These are phyloP conservation scores for Pachyrhynchus sulphureomaculatus DNA, from an alignment of 1,140 invertebrate genomes.

Conservation along the genomic window DNA sequence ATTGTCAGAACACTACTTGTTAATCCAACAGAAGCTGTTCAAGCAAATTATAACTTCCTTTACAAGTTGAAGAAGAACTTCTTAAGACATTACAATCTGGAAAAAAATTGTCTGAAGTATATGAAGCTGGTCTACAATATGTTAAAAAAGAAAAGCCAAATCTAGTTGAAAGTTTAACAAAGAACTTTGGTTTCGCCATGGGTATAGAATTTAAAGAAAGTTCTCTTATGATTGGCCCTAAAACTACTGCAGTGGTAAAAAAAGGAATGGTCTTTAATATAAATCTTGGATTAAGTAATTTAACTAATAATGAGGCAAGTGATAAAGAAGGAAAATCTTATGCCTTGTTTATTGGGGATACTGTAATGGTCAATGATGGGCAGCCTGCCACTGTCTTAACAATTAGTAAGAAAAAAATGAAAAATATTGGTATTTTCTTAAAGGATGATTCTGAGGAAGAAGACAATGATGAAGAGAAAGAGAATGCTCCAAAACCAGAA, in stretches of 20 bases:
- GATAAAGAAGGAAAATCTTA: constrained; percentile 89
- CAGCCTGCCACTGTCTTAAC: constrained; percentile 85
- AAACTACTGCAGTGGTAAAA: constrained; percentile 76
- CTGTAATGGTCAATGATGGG: constrained; percentile 88
- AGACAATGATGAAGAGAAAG: constrained; percentile 71
- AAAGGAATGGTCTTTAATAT: constrained; percentile 98
- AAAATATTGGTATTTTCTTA: constrained; percentile 94
- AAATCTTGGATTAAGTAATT: constrained; percentile 88
- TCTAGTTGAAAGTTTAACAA: constrained; percentile 89
- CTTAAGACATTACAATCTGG: constrained; percentile 83
- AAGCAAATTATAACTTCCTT: constrained; percentile 93
- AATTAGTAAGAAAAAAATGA: constrained; percentile 92
- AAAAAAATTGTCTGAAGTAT: constrained; percentile 84
- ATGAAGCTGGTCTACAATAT: constrained; percentile 77
- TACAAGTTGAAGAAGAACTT: constrained; percentile 90
- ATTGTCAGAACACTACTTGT: constrained; percentile 96
- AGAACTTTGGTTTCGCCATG: constrained; percentile 80
- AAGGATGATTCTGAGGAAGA: constrained; percentile 92
- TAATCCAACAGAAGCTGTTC: constrained; percentile 80
- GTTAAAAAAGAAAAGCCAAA: constrained; percentile 87
- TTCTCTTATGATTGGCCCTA: constrained; percentile 87
- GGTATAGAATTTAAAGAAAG: constrained; percentile 98
- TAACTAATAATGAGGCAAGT: constrained; percentile 79
- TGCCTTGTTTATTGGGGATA: constrained; percentile 97
- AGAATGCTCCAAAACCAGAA: constrained; percentile 63